Evolutionary conservation across 2,113 vertebrate species (phyloP).

Genomic region (Hymenochirus boettgeri): DNA sequence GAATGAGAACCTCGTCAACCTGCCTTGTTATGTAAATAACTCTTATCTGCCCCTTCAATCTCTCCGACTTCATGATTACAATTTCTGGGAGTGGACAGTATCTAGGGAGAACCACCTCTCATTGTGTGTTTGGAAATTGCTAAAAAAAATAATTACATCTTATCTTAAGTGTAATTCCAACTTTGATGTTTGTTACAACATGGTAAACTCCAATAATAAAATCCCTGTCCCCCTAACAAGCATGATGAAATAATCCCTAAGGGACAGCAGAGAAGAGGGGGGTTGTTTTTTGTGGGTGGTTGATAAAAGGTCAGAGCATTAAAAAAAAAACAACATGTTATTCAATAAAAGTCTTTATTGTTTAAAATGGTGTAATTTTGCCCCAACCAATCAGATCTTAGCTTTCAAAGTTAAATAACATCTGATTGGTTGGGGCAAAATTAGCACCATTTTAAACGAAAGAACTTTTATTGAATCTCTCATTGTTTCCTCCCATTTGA

Average conservation of each 20-base stretch:
- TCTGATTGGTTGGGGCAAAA: too few species aligned
- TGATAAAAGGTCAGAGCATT: slow-evolving; percentile 24
- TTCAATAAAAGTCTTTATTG: too few species aligned
- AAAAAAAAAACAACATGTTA: slow-evolving; percentile 19
- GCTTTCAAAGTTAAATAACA: too few species aligned
- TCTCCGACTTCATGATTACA: not conserved
- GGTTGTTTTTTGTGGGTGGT: not conserved
- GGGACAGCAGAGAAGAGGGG: not conserved
- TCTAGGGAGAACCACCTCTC: not conserved
- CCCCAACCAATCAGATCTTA: too few species aligned
- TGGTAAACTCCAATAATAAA: not conserved
- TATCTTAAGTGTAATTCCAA: not conserved
- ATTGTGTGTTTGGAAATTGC: not conserved
- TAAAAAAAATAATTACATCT: not conserved
- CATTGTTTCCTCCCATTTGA: too few species aligned
- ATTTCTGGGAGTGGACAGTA: not conserved
- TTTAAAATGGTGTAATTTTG: too few species aligned
- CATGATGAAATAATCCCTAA: not conserved
- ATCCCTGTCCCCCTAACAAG: not conserved
- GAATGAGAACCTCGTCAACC: too few species aligned
- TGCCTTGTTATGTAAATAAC: not conserved
- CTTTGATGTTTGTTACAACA: slow-evolving; percentile 9
- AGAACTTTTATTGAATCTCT: too few species aligned
- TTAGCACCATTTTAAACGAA: too few species aligned
- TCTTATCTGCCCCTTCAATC: not conserved